Conservation (phyloP, 2,113 vertebrate genomes). For the Oxygymnocypris stewartii region DNA sequence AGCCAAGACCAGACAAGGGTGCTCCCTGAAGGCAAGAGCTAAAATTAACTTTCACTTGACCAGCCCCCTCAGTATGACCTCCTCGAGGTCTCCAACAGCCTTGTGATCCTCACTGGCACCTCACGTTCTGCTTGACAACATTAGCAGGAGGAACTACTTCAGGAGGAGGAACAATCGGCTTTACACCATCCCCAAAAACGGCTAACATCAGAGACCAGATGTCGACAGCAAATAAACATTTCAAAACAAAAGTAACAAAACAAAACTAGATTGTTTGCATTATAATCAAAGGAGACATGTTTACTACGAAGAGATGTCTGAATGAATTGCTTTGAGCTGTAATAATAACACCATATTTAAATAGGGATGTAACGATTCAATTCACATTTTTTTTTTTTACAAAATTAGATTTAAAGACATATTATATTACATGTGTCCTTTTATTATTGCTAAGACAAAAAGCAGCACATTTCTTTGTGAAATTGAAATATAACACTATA, state of each 20-base stretch:
- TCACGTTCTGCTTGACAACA: neutral
- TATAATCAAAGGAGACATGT: neutral
- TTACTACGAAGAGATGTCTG: neutral
- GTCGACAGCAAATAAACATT: neutral
- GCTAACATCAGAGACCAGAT: neutral
- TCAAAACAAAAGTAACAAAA: neutral
- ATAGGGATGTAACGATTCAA: neutral
- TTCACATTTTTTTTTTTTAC: too few relatives aligned
- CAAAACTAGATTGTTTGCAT: neutral
- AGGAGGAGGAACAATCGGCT: neutral
- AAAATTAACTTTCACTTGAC: conserved; percentile 66
- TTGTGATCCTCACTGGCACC: conserved; percentile 19
- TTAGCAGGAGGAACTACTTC: neutral
- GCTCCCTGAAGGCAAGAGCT: conserved; percentile 54
- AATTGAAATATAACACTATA: too few relatives aligned
- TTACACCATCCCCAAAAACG: neutral
- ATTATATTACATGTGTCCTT: too few relatives aligned
- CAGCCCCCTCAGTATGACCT: conserved; percentile 36
- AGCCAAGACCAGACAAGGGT: conserved; percentile 61
- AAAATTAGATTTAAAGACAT: too few relatives aligned
- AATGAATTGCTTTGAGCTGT: neutral
- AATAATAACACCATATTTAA: neutral
- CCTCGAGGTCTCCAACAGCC: conserved; percentile 36
- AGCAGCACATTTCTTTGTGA: too few relatives aligned
- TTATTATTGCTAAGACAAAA: too few relatives aligned